Conservation (phyloP, 2,113 vertebrate species). For the Petrocephalus microphthalmus region DNA sequence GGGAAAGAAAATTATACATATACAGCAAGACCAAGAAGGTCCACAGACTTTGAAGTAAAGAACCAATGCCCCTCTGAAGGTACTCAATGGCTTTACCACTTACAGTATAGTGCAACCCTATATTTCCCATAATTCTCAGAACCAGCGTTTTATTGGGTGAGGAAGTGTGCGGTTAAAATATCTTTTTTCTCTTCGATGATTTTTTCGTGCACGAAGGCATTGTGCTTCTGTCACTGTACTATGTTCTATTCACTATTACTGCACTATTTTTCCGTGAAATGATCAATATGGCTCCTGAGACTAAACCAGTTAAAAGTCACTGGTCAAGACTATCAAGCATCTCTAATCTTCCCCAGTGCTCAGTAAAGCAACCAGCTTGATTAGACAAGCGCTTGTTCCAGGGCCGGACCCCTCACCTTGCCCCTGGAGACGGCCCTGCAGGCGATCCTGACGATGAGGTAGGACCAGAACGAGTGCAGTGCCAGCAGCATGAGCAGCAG, state of each 20-base stretch:
- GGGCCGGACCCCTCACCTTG: conserved; percentile 69
- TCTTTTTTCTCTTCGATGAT: background rate
- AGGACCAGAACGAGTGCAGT: conserved; percentile 90
- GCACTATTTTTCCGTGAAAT: background rate
- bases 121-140: background rate
- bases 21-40: background rate
- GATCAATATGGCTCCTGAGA: background rate
- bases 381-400: background rate
- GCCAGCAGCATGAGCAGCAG: conserved; percentile 81
- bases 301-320: background rate
- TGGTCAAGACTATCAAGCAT: background rate
- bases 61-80: background rate
- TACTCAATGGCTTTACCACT: background rate
- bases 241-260: background rate
- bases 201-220: background rate
- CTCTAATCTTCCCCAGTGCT: background rate
- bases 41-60: background rate
- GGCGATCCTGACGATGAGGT: conserved; percentile 83
- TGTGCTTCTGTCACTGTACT: background rate
- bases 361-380: background rate
- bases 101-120: background rate
- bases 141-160: background rate
- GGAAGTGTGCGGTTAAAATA: background rate
- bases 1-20: conserved; percentile 20
- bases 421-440: conserved; percentile 89